phyloP scores from a whole-genome alignment of 2,113 vertebrate species.

The Chloebia gouldiae region DNA sequence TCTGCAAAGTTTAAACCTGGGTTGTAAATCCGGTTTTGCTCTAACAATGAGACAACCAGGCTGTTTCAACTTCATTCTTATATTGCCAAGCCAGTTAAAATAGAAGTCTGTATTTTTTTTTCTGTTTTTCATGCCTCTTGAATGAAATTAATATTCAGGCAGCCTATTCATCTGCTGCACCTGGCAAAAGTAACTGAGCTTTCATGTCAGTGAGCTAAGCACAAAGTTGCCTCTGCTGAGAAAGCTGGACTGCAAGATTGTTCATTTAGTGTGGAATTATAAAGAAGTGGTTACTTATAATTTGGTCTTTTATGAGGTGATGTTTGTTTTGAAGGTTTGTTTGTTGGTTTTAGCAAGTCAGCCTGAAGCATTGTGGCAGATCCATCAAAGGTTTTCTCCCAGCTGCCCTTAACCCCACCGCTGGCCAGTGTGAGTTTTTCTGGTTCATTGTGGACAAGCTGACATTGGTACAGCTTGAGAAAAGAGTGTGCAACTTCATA shows the following conservation, averaged over 20 bases:
- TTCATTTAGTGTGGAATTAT: background rate
- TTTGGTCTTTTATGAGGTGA: background rate
- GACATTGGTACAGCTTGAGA: background rate
- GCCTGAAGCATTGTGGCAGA: background rate
- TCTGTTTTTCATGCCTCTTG: background rate
- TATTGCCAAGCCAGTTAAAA: background rate
- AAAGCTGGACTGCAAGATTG: background rate
- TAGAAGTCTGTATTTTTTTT: background rate
- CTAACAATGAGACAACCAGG: background rate
- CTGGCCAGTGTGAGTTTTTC: background rate
- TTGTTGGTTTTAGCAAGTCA: background rate
- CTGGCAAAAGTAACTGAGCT: background rate
- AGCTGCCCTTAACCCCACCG: background rate
- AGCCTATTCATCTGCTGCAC: background rate
- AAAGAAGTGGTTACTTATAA: conserved; percentile 4
- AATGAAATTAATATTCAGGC: background rate
- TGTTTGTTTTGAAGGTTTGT: conserved; percentile 15
- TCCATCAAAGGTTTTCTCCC: background rate
- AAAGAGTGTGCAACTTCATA: background rate
- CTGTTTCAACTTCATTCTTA: background rate
- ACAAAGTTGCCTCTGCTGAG: background rate
- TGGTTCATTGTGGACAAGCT: background rate
- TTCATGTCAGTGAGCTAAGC: background rate
- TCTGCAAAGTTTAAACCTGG: background rate
- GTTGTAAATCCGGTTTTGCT: background rate